Conservation (phyloP, 37 sponge, comb jelly and placozoan genomes). For the Agelas oroides region DNA sequence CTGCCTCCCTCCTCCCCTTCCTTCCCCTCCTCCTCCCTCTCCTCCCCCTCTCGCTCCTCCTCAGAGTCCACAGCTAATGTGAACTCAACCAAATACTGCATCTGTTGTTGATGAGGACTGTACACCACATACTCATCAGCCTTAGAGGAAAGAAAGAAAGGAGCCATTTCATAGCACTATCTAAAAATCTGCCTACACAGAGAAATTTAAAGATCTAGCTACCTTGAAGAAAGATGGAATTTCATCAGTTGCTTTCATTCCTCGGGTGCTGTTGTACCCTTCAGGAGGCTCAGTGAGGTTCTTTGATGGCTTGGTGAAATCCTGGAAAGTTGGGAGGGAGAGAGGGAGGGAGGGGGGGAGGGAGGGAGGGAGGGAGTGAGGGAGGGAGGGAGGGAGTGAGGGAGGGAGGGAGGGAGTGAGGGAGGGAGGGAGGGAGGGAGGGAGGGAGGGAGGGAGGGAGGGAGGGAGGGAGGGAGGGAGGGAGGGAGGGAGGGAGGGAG, state of each 20-base stretch:
- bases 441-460: conserved; percentile 3
- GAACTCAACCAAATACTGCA: conserved; percentile 92
- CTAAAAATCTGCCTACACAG: too few relatives aligned
- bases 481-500: neutral
- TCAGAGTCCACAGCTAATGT: conserved; percentile 51
- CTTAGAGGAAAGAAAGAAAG: conserved; percentile 27
- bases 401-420: neutral
- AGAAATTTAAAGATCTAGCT: too few relatives aligned
- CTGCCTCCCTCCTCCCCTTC: conserved; percentile 35
- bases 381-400: conserved; percentile 24
- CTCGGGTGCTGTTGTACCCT: conserved; percentile 86
- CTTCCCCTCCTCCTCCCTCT: conserved; percentile 3
- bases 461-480: neutral
- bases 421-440: neutral
- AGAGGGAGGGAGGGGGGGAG: neutral
- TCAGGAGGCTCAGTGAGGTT: conserved; percentile 82
- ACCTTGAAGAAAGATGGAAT: conserved; percentile 81
- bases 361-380: neutral
- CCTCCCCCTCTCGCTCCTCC: conserved; percentile 4
- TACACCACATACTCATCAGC: conserved; percentile 90
- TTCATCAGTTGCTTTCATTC: conserved; percentile 70
- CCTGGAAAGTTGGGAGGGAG: neutral
- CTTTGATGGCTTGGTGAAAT: conserved; percentile 6
- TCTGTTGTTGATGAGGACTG: conserved; percentile 76
- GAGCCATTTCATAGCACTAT: too few relatives aligned